phyloP scores from a whole-genome alignment of 2,888 invertebrate species.

The Ypsolopha scabrella region DNA sequence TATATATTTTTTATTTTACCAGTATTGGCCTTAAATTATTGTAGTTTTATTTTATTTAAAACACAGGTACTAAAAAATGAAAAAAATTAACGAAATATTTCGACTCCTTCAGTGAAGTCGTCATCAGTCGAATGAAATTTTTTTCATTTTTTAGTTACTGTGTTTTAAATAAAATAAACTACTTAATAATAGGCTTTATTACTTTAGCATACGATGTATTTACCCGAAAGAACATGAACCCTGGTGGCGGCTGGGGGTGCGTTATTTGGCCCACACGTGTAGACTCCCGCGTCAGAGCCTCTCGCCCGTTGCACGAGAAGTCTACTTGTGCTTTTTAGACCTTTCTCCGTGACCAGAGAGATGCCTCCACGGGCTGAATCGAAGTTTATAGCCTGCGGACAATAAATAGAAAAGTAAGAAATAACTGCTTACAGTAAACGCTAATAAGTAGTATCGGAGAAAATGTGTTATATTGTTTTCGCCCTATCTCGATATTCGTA shows the following conservation, averaged over 20 bases:
- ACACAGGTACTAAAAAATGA: too few species aligned
- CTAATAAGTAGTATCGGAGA: too few species aligned
- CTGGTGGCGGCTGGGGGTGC: conserved; percentile 82
- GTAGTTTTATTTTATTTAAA: too few species aligned
- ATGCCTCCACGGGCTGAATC: conserved; percentile 92
- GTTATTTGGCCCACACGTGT: conserved; percentile 88
- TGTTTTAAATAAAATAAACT: too few species aligned
- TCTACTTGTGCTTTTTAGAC: conserved; percentile 83
- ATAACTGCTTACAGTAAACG: background rate
- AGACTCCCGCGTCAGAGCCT: conserved; percentile 84
- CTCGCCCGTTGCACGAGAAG: conserved; percentile 85
- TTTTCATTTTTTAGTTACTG: too few species aligned
- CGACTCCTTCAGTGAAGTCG: too few species aligned
- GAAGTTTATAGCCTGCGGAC: conserved; percentile 83
- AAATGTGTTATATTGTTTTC: too few species aligned
- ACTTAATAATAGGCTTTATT: background rate
- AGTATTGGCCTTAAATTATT: too few species aligned
- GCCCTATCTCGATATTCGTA: too few species aligned
- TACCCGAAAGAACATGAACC: conserved; percentile 89
- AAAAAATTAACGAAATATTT: too few species aligned
- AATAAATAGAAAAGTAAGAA: conserved; percentile 2
- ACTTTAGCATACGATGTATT: conserved; percentile 8
- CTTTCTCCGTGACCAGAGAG: conserved; percentile 88
- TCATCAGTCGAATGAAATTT: too few species aligned
- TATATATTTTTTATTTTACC: too few species aligned